Evolutionary conservation across 2,888 invertebrate genomes (phyloP), one percentile per base, ranked within the genome.

Genomic region (Omphaloscelis lunosa): DNA sequence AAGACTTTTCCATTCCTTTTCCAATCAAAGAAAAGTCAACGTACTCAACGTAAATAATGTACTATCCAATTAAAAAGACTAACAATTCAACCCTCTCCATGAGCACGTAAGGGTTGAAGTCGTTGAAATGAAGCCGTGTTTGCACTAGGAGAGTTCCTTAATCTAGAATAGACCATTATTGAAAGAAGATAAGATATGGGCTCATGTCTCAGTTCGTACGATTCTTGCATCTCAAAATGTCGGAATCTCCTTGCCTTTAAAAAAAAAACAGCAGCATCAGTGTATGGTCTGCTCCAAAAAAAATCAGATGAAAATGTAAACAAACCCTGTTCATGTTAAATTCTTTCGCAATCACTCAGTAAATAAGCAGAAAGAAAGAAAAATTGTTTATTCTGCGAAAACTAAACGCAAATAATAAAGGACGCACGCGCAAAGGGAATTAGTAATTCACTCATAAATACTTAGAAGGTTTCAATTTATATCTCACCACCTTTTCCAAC

Each of bases 1-100:
- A 53, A 58, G 17, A 56, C 61, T 20, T 77, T 67, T 68, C 41
- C 48, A 78, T 58, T 82, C 17, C 9, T 61, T 81, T 78, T 79
- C 67, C 71, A 83, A 79, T 71, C 62, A 53, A 63, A 71, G 59
- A 69, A 69, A 83, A 71, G 62, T 74, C 74, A 79, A 68, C 23
- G 48, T 29, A 63, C 70, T 68, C 41, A 63, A 48, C 56, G 27
- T 51, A 67, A 73, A 79, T 73, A 79, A 79, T 67, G 58, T 58
- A 53, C 11, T 59, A 11, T 80, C 53, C 23, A 59, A 75, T 68
- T 65, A 75, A 72, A 83, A 72, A 83, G 17, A 53, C n/a, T 63
- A 34, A 71, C 65, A 67, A 62, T 67, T 20, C 66, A 59, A 68
- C 75, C 63, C 53, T 69, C n/a, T 70, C 58, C 39, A 34, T 80